Conservation (phyloP, 2,888 invertebrate genomes). For the Troilus luridus region DNA sequence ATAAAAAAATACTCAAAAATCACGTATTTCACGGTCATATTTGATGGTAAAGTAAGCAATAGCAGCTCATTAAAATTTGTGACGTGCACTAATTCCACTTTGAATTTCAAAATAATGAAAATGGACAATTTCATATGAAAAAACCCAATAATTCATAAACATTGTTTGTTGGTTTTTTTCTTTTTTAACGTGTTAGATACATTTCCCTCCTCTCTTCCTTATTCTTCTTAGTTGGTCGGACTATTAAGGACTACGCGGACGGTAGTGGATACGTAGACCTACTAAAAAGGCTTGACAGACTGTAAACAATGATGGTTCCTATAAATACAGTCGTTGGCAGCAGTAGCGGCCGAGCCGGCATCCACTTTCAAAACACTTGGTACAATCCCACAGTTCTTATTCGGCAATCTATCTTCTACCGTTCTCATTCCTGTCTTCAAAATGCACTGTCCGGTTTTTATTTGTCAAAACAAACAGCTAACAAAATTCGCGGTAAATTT, state of each 20-base stretch:
- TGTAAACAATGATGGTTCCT: slow-evolving; percentile 36
- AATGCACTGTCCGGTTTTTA: neutral
- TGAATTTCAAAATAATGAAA: too few relatives aligned
- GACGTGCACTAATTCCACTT: too few relatives aligned
- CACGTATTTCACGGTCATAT: too few relatives aligned
- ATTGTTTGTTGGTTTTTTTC: neutral
- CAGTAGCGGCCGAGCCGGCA: neutral
- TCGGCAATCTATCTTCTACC: neutral
- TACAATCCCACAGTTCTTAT: slow-evolving; percentile 3
- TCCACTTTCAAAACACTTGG: slow-evolving; percentile 30
- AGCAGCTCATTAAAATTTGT: too few relatives aligned
- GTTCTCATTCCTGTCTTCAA: neutral
- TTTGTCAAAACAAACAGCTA: neutral
- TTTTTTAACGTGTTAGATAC: neutral
- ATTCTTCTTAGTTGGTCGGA: neutral
- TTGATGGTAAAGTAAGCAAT: too few relatives aligned
- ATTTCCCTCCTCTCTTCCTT: neutral
- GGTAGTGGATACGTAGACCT: neutral
- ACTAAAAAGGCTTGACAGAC: slow-evolving; percentile 37
- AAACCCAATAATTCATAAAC: too few relatives aligned
- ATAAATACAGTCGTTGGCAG: slow-evolving; percentile 27
- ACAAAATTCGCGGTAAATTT: neutral
- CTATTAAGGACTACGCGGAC: neutral
- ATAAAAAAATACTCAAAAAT: too few relatives aligned
- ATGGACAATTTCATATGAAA: too few relatives aligned